Base-by-base conservation (phyloP, 2,113 vertebrate genomes). In the Syrmaticus mikado region DNA sequence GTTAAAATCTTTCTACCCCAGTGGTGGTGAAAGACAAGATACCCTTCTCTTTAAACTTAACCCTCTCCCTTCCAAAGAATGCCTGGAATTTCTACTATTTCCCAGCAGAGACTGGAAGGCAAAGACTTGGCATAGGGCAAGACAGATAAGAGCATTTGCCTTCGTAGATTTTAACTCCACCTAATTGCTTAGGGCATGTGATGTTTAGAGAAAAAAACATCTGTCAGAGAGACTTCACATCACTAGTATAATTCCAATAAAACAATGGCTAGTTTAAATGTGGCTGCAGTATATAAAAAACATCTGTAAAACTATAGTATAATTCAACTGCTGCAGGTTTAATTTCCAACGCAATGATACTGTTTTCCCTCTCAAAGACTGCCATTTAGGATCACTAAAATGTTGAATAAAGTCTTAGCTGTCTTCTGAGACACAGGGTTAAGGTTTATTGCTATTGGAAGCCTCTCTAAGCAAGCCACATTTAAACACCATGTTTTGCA, bases 1-100 rank as follows among this genome's bases (percentile, higher is more conserved):
- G 91, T 88, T 90, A 94, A 94, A 94, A 90, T 83, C 87, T 89
- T 90, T 88, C 85, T 87, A 88, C 62, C 82, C 76, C 43, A 86
- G 61, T 5, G 72, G 85, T 86, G 94, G 91, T 92, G 85, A 97
- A 95, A 97, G 95, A 97, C 93, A 97, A 96, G 95, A 97, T 94
- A 95, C 77, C 85, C 94, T 94, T 79, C 90, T 94, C 92, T 97
- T 95, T 89, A 95, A 96, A 97, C 92, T 96, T 97, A 97, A 97
- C 96, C 94, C 96, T 96, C 82, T 97, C 94, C 66, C 90, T 97
- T 95, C 95, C 95, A 82, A 97, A 93, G 95, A 97, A 97, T 96
- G 96, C 53, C 87, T 86, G 96, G 96, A 97, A 96, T 97, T 94
- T 93, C 93, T 95, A 81, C 90, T 97, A 95, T 96, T 97, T 96